A percentile compares a stretch with the other conserved stretches of the same genome.
Conservation (phyloP, 2,113 vertebrate species). For the Labeo catla region DNA sequence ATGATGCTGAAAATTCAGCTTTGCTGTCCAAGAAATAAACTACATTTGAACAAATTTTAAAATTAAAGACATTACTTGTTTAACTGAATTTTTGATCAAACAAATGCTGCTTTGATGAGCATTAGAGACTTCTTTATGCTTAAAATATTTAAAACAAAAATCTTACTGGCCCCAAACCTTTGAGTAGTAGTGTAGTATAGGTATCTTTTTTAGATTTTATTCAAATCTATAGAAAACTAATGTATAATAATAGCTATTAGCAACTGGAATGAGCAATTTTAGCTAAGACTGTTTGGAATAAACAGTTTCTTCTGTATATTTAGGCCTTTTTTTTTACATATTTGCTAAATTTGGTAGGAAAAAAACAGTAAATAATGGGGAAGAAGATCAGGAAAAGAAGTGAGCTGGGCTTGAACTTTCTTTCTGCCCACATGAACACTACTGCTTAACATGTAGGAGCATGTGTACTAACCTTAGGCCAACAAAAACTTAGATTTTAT, state of each 20-base stretch:
- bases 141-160: too few species aligned
- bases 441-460: neutral
- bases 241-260: neutral
- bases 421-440: neutral
- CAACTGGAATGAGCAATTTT: neutral
- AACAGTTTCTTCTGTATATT: neutral
- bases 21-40: neutral
- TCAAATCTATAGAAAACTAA: neutral
- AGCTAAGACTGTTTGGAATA: neutral
- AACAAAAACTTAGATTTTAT: neutral
- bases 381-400: neutral
- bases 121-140: too few species aligned
- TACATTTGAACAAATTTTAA: neutral
- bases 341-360: neutral
- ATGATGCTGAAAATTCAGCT: neutral
- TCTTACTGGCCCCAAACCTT: too few species aligned
- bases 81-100: neutral
- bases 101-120: too few species aligned
- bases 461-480: neutral
- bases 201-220: neutral
- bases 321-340: neutral
- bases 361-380: neutral
- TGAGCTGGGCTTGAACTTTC: neutral
- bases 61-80: neutral
- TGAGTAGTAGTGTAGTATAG: too few species aligned